A percentile compares a stretch with the other conserved stretches of the same genome.
These are phyloP conservation scores for Tribolium freemani DNA, from an alignment of 2,888 invertebrate species.

Conservation along the genomic window DNA sequence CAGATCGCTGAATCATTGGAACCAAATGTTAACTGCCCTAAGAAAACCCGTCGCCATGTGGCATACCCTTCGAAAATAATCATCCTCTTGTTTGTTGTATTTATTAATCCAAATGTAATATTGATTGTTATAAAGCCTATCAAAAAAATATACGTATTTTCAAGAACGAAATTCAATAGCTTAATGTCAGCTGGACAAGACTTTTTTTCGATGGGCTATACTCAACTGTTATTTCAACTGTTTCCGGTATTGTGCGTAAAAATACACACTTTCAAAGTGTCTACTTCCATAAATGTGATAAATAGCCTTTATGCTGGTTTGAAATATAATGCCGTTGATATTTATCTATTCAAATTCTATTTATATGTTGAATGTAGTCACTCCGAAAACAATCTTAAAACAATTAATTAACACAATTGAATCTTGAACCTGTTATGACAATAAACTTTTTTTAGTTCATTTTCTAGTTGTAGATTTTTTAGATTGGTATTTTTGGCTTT, in stretches of 20 bases:
- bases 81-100: conserved; percentile 21
- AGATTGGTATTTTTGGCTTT: conserved; percentile 41
- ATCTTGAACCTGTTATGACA: conserved; percentile 43
- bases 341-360: conserved; percentile 43
- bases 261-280: conserved; percentile 49
- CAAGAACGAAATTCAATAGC: too few species aligned
- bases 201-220: conserved; percentile 10
- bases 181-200: background rate
- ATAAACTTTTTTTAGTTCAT: conserved; percentile 31
- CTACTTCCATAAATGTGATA: conserved; percentile 66
- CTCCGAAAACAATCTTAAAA: conserved; percentile 23
- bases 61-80: conserved; percentile 78
- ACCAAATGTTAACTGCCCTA: conserved; percentile 85
- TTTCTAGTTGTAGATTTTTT: conserved; percentile 40
- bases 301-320: conserved; percentile 56
- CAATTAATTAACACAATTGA: conserved; percentile 22
- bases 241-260: conserved; percentile 5
- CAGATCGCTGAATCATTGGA: conserved; percentile 83
- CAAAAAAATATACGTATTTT: background rate
- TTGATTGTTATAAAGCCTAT: conserved; percentile 6
- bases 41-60: conserved; percentile 89
- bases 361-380: conserved; percentile 43
- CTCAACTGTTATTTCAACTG: conserved; percentile 6
- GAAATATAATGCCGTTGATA: conserved; percentile 39
- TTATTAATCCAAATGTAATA: conserved; percentile 2